Evolutionary conservation across 2,113 vertebrate species (phyloP), one percentile per base, ranked within the genome.

Genomic region (Hipposideros armiger): DNA sequence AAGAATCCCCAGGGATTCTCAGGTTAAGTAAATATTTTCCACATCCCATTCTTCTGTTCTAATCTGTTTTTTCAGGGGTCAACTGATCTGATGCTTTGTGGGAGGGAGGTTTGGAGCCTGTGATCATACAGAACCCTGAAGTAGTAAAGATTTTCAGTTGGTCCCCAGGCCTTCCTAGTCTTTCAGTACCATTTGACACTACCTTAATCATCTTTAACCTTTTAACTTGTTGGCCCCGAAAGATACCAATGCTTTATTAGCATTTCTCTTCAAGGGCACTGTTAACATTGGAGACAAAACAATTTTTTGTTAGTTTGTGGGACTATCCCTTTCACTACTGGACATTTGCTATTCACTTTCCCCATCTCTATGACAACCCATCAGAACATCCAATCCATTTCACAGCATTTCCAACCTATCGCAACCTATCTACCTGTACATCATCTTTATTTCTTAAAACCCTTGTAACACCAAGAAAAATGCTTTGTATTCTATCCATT

Each of bases 1-100:
- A 47, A 90, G 78, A 95, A 83, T 81, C 54, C 20, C 4, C 52
- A 83, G 13, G 45, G 76, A 74, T 84, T 90, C n/a, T 58, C 15
- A 24, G 91, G 16, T 93, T 96, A 85, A 56, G 24, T 64, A 85
- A 87, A 30, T 4, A 54, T 92, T 91, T 93, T 84, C 58, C 66
- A 24, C 76, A 66, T 58, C 32, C 30, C 16, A 36, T 89, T 74
- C 54, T 36, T 89, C 7, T 90, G 20, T 77, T 96, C 50, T 87
- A 83, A 56, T 86, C 67, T 72, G 40, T 50, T 84, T 91, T 90
- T 69, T 45, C 20, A 76, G 54, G 17, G 77, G 77, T 67, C 45
- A 69, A 30, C 70, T 83, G 30, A 87, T 50, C 36, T 52, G 62
- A 84, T 73, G 70, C 50, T 56, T 60, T 72, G 7, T 6, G 13